Conservation (phyloP, 2,888 invertebrate genomes). For the Lypha dubia region DNA sequence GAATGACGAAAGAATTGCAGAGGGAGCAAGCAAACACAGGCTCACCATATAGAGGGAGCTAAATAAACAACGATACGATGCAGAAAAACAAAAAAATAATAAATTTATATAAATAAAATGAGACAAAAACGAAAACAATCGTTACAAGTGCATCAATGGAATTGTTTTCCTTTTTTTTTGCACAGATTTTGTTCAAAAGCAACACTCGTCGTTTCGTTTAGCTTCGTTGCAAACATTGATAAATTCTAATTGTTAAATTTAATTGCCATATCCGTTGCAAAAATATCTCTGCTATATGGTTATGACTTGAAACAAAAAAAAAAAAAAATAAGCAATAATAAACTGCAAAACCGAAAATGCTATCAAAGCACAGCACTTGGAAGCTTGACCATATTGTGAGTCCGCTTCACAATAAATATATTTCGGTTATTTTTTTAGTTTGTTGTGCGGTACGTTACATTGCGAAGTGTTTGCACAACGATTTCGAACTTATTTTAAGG, state of each 20-base stretch:
- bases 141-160: conserved; percentile 63
- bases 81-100: conserved; percentile 22
- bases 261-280: conserved; percentile 81
- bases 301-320: conserved; percentile 59
- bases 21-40: conserved; percentile 31
- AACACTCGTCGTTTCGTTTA: conserved; percentile 44
- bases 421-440: not conserved
- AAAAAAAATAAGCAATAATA: no score
- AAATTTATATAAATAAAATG: not conserved
- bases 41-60: conserved; percentile 56
- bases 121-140: conserved; percentile 56
- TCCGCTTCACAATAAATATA: not conserved
- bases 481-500: no score
- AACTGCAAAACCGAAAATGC: conserved; percentile 49
- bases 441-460: not conserved
- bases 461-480: not conserved
- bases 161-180: conserved; percentile 20
- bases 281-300: conserved; percentile 66
- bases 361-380: conserved; percentile 41
- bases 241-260: conserved; percentile 82
- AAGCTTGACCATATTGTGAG: conserved; percentile 29
- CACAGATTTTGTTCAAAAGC: conserved; percentile 37
- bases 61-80: conserved; percentile 18
- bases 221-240: conserved; percentile 76
- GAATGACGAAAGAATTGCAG: conserved; percentile 29